These are phyloP conservation scores for Tetragnatha montana DNA, from an alignment of 2,888 invertebrate genomes.

Conservation along the genomic window DNA sequence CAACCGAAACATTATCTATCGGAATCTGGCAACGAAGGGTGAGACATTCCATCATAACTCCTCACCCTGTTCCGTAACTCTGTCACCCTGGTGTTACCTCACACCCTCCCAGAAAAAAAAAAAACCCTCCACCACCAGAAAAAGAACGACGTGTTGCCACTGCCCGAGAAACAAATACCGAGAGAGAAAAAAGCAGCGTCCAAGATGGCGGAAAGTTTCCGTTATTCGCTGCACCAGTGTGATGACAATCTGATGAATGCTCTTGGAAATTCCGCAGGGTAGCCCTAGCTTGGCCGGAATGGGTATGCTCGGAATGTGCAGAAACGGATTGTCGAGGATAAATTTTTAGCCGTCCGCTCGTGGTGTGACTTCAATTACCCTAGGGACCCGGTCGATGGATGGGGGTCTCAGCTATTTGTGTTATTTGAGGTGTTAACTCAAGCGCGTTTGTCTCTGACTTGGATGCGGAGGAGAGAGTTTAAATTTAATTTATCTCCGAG, in stretches of 20 bases:
- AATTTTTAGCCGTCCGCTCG: conserved; percentile 30
- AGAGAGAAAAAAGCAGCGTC: background rate
- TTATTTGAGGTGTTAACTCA: conserved; percentile 50
- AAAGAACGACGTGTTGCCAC: background rate
- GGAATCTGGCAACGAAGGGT: conserved; percentile 3
- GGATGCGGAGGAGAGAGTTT: conserved; percentile 4
- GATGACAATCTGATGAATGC: conserved; percentile 59
- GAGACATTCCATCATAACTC: conserved; percentile 27
- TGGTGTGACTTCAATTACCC: conserved; percentile 35
- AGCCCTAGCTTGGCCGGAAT: background rate
- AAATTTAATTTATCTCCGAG: conserved; percentile 35
- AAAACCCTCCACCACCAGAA: background rate
- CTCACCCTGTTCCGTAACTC: background rate
- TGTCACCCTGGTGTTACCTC: conserved; percentile 15
- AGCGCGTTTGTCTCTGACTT: conserved; percentile 32
- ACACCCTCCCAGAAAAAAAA: background rate
- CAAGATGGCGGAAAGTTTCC: conserved; percentile 25
- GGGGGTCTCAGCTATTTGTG: conserved; percentile 25
- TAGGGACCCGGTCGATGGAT: background rate
- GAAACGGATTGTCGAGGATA: conserved; percentile 48
- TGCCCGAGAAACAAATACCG: background rate
- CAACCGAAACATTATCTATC: conserved; percentile 25
- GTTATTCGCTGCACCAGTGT: conserved; percentile 10
- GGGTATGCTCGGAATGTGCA: conserved; percentile 2
- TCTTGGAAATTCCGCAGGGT: conserved; percentile 34